Percentiles rank a stretch among this genome's conserved stretches.
Conservation (phyloP, 2,888 invertebrate species). For the Drosophila paranaensis region DNA sequence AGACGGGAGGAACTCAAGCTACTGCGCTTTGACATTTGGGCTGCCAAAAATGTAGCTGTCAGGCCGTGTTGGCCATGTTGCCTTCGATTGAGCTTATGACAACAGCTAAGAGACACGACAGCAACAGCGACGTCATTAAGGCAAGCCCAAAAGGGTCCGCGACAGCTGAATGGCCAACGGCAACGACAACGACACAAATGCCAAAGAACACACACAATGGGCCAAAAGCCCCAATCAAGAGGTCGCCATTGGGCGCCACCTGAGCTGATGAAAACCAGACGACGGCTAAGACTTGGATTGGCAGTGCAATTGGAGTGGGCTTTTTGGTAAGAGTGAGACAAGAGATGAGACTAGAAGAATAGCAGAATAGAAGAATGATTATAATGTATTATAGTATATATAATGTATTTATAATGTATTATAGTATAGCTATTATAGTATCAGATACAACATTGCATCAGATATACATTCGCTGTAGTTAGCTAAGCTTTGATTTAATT, state of each 20-base stretch:
- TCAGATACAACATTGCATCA: no score
- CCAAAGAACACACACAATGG: slow-evolving; percentile 14
- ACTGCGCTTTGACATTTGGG: slow-evolving; percentile 57
- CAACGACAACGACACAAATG: slow-evolving; percentile 13
- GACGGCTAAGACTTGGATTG: neutral
- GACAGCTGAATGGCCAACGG: slow-evolving; percentile 13
- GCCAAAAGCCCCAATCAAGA: slow-evolving; percentile 2
- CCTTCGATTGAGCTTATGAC: slow-evolving; percentile 68
- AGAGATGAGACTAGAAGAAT: no score
- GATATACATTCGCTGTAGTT: no score
- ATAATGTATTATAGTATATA: no score
- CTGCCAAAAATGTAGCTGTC: slow-evolving; percentile 22
- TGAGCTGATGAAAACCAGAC: neutral
- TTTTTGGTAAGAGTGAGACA: neutral
- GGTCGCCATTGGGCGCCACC: slow-evolving; percentile 7
- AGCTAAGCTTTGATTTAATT: no score
- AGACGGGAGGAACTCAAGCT: neutral
- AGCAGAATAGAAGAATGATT: no score
- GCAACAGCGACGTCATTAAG: slow-evolving; percentile 31
- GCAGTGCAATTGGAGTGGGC: neutral
- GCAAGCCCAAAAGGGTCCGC: slow-evolving; percentile 24
- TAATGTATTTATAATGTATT: no score
- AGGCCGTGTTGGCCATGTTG: slow-evolving; percentile 6
- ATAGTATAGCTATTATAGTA: no score
- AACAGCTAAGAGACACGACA: slow-evolving; percentile 39